Conservation (phyloP, 2,113 vertebrate species). For the Microcebus lehilahytsara region DNA sequence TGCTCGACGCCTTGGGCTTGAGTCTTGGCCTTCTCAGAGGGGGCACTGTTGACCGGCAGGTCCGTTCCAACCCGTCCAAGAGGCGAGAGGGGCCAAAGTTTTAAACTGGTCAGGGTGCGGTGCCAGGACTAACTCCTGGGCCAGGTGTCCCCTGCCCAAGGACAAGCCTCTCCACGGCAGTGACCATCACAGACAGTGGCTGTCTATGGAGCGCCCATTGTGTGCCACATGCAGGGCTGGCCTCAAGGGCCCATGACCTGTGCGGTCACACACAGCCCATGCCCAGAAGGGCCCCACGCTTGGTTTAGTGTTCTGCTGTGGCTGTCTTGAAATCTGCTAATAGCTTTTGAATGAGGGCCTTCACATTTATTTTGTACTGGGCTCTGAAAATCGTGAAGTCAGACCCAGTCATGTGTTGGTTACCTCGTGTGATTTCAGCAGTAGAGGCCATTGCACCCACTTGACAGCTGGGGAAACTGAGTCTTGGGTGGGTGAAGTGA, state of each 20-base stretch:
- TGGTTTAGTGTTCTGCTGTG: too few species aligned
- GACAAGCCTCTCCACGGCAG: fast-evolving
- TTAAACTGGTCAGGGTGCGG: neutral
- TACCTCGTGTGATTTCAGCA: neutral
- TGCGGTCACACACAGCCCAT: fast-evolving
- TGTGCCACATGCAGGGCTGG: fast-evolving
- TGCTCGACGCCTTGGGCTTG: neutral
- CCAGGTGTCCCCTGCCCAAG: neutral
- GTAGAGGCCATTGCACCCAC: too few species aligned
- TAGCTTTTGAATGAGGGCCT: neutral
- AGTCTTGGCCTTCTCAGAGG: neutral
- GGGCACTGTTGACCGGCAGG: fast-evolving
- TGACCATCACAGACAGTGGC: fast-evolving
- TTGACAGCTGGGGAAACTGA: neutral
- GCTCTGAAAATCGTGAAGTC: fast-evolving
- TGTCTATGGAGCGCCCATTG: fast-evolving
- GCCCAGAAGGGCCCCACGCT: neutral
- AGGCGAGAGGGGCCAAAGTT: fast-evolving
- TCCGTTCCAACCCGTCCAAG: neutral
- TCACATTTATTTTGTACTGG: fast-evolving
- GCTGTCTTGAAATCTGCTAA: neutral
- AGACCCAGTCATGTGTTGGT: fast-evolving
- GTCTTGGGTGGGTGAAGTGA: neutral
- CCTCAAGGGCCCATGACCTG: fast-evolving
- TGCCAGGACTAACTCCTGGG: fast-evolving